These are phyloP conservation scores for Eclectus roratus DNA, from an alignment of 2,113 vertebrate genomes.

Conservation along the genomic window DNA sequence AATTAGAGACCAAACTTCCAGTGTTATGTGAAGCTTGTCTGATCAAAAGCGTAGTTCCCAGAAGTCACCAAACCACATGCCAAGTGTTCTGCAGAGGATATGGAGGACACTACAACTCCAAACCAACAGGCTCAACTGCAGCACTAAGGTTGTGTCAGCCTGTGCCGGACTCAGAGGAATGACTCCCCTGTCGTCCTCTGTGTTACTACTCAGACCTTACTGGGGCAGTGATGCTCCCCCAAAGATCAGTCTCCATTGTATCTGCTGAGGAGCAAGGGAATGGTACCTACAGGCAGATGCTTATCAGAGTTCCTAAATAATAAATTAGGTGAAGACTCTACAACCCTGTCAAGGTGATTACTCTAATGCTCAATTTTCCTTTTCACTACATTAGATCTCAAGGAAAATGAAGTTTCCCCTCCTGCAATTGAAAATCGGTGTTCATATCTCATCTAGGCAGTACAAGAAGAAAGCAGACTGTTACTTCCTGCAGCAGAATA, in stretches of 20 bases:
- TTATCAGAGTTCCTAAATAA: background rate
- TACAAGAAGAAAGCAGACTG: background rate
- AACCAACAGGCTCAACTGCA: background rate
- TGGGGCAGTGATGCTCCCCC: background rate
- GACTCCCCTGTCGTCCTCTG: background rate
- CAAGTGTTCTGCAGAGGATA: background rate
- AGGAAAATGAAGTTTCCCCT: background rate
- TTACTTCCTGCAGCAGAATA: background rate
- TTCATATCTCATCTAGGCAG: background rate
- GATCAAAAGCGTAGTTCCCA: rapidly evolving
- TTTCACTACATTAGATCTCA: background rate
- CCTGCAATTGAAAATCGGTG: background rate
- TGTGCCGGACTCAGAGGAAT: background rate
- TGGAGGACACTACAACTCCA: rapidly evolving
- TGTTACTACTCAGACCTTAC: background rate
- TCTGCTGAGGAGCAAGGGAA: background rate
- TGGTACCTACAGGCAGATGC: background rate
- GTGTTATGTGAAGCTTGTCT: background rate
- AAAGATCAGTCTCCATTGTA: background rate
- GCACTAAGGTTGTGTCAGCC: background rate
- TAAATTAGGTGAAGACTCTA: background rate
- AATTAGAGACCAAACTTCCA: background rate
- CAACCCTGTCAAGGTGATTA: background rate
- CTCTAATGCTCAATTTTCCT: background rate
- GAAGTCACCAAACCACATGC: background rate